Base-by-base conservation (phyloP, 2,113 vertebrate genomes). In the Anas platyrhynchos region DNA sequence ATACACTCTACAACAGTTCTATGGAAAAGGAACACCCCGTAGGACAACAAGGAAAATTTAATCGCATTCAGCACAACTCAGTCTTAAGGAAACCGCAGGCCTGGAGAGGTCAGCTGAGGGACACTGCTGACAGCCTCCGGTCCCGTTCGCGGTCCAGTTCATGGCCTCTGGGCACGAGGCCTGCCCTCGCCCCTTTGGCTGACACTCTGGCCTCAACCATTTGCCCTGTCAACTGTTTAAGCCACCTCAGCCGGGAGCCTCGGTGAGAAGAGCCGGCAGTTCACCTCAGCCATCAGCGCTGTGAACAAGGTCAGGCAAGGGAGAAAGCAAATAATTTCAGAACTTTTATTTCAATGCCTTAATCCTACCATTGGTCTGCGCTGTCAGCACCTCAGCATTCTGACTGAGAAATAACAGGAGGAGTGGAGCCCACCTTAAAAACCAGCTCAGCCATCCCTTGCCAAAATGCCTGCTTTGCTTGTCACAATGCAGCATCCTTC, bases 151-250 rank as follows among this genome's bases (percentile, higher is more conserved):
- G 55, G 93, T 83, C 86, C 61, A 4, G 0, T 9, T 85, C 85
- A 6, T 12, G 58, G 85, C 56, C 77, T 90, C 74, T 76, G 78
- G 46, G 20, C 20, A 3, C 73, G 36, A 91, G 76, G 44, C 68
- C 54, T 65, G 63, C 50, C 87, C 73, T 91, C 36, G 1, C 80
- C 87, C 92, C 81, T 96, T 96, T 96, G 85, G 56, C 71, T 96
- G 96, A 97, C 97, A 91, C 68, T 38, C 69, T 85, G 91, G 69
- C 94, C 93, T 92, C 97, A 95, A 78, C 94, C 95, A 95, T 85
- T 96, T 94, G 94, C 95, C 93, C 94, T 96, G 93, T 92, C 93
- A 93, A 87, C 91, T 89, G 77, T 90, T 95, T 71, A 96, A 96
- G 83, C 74, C 94, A 83, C 85, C 74, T 87, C 83, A 91, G 74